These are phyloP conservation scores for Sapayoa aenigma DNA, from an alignment of 2,113 vertebrate species.

Conservation along the genomic window DNA sequence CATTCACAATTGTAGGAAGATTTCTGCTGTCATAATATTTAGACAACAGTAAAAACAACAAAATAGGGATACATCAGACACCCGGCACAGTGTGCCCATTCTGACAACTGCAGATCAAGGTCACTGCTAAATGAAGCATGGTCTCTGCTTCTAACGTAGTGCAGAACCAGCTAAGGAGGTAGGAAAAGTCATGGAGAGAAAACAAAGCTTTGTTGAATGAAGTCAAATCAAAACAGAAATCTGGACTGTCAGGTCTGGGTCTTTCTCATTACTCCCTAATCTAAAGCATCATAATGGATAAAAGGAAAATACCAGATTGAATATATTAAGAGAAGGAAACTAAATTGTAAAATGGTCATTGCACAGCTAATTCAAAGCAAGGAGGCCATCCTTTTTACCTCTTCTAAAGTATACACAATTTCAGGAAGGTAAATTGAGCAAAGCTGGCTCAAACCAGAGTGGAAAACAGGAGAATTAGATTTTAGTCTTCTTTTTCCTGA, in stretches of 20 bases:
- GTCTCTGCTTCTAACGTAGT: accelerated
- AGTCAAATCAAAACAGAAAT: background rate
- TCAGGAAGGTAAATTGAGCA: background rate
- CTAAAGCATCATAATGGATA: background rate
- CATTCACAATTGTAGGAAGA: background rate
- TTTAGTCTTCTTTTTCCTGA: background rate
- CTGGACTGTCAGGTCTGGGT: background rate
- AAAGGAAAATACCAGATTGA: background rate
- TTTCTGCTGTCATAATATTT: background rate
- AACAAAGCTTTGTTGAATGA: background rate
- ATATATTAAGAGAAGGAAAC: background rate
- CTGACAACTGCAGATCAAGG: background rate
- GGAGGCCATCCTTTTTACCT: background rate
- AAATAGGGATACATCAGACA: background rate
- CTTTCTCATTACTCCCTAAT: background rate
- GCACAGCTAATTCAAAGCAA: background rate
- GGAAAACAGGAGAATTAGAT: background rate
- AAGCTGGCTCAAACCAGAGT: background rate
- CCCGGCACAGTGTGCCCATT: background rate
- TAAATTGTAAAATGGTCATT: background rate
- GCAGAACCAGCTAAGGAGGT: background rate
- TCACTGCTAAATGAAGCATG: background rate
- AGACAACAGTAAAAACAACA: background rate
- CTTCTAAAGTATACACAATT: background rate
- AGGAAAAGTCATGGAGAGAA: background rate